Conservation (phyloP, 1,140 invertebrate species). For the Zaprionus inermis region DNA sequence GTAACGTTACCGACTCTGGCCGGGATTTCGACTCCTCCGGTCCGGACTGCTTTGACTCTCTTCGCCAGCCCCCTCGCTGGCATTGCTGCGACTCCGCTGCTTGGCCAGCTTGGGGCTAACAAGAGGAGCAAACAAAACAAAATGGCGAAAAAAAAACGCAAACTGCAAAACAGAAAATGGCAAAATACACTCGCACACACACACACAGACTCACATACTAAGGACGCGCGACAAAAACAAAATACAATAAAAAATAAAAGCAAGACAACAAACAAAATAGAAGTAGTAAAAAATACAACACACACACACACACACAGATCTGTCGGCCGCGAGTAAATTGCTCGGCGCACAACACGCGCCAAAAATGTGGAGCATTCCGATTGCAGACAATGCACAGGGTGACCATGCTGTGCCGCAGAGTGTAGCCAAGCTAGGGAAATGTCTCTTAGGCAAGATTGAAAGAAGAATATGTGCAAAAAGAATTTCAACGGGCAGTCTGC, state of each 20-base stretch:
- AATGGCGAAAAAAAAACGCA: constrained; percentile 1
- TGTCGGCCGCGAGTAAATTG: constrained; percentile 65
- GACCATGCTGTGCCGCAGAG: neutral
- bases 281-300: constrained; percentile 19
- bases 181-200: constrained; percentile 25
- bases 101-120: constrained; percentile 45
- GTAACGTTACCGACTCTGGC: neutral
- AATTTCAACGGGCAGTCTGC: neutral
- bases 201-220: neutral
- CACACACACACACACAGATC: constrained; percentile 1
- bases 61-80: neutral
- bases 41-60: constrained; percentile 18
- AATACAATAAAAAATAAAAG: constrained; percentile 30
- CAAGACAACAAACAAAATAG: constrained; percentile 48
- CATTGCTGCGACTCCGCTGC: neutral
- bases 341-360: constrained; percentile 62
- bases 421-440: neutral
- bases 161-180: constrained; percentile 46
- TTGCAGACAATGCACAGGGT: constrained; percentile 20
- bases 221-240: constrained; percentile 19
- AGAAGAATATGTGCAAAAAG: neutral
- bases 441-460: neutral
- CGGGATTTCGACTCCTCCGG: constrained; percentile 13
- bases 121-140: constrained; percentile 55
- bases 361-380: constrained; percentile 50